phyloP scores from a whole-genome alignment of 2,113 vertebrate genomes.

The Engraulis encrasicolus region DNA sequence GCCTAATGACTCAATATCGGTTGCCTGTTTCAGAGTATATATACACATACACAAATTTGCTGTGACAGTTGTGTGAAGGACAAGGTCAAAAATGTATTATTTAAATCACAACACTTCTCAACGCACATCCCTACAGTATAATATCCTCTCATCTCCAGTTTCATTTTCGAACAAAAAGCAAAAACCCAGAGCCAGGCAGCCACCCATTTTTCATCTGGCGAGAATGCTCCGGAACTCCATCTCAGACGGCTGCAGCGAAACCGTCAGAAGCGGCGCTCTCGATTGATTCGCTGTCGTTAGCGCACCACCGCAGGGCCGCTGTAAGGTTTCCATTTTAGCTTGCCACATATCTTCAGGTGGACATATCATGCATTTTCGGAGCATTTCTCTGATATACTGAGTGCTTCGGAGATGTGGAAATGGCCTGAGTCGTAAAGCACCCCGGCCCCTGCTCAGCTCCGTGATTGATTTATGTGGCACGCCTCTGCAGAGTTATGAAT shows the following conservation, averaged over 20 bases:
- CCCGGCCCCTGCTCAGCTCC: conserved; percentile 9
- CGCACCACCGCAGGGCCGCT: not conserved
- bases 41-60: too few species aligned
- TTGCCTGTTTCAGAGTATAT: not conserved
- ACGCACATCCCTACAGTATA: not conserved
- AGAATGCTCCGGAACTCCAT: conserved; percentile 7
- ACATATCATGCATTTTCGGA: conserved; percentile 53
- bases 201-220: not conserved
- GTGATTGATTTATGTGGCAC: conserved; percentile 61
- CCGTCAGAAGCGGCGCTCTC: not conserved
- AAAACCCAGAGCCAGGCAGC: not conserved
- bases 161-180: not conserved
- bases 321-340: conserved; percentile 14
- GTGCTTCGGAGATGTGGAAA: conserved; percentile 52
- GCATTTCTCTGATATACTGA: conserved; percentile 46
- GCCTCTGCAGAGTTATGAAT: conserved; percentile 55
- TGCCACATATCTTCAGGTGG: conserved; percentile 47
- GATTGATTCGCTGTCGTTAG: conserved; percentile 17
- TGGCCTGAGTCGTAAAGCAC: conserved; percentile 41
- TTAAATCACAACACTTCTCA: not conserved
- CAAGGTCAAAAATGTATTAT: not conserved
- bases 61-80: not conserved
- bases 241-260: not conserved
- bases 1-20: not conserved
- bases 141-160: not conserved